Percentiles rank a stretch among this genome's conserved stretches.
phyloP scores from a whole-genome alignment of 2,888 invertebrate genomes.

The Ormyrus thymus region DNA sequence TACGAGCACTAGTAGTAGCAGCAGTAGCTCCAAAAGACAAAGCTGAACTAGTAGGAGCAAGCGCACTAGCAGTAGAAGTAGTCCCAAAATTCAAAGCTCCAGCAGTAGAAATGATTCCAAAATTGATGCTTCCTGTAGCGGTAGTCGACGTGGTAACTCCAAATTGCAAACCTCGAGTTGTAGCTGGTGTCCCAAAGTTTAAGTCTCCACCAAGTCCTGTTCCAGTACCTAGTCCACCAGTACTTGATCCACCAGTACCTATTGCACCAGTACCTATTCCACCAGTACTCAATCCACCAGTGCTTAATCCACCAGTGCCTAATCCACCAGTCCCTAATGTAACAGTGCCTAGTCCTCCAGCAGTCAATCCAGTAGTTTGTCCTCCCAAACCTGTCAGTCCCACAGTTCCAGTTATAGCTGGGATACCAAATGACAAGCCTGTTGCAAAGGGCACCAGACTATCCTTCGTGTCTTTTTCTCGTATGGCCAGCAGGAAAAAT shows the following conservation, averaged over 20 bases:
- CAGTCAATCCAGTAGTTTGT: too few species aligned
- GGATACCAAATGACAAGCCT: constrained; percentile 62
- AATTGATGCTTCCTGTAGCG: constrained; percentile 50
- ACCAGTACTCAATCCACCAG: constrained; percentile 66
- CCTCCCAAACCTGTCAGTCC: constrained; percentile 63
- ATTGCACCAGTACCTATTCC: constrained; percentile 36
- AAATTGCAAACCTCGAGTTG: constrained; percentile 63
- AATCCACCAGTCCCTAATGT: constrained; percentile 66
- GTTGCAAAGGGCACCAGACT: too few species aligned
- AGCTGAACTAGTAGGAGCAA: constrained; percentile 19
- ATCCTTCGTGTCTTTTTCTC: too few species aligned
- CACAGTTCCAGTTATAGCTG: constrained; percentile 58
- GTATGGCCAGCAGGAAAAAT: too few species aligned
- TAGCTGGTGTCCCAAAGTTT: constrained; percentile 66
- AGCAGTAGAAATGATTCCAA: constrained; percentile 37
- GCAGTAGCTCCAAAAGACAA: constrained; percentile 54
- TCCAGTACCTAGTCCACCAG: constrained; percentile 68
- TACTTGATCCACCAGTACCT: constrained; percentile 58
- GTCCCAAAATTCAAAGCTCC: constrained; percentile 58
- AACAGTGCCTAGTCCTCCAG: constrained; percentile 65
- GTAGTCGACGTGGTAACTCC: constrained; percentile 58
- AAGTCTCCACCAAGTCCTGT: constrained; percentile 61
- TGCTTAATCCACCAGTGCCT: constrained; percentile 61
- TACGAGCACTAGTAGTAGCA: constrained; percentile 55
- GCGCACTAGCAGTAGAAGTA: constrained; percentile 25